These are phyloP conservation scores for Acrocephalus scirpaceus DNA, from an alignment of 2,797 vertebrate species.

Conservation along the genomic window DNA sequence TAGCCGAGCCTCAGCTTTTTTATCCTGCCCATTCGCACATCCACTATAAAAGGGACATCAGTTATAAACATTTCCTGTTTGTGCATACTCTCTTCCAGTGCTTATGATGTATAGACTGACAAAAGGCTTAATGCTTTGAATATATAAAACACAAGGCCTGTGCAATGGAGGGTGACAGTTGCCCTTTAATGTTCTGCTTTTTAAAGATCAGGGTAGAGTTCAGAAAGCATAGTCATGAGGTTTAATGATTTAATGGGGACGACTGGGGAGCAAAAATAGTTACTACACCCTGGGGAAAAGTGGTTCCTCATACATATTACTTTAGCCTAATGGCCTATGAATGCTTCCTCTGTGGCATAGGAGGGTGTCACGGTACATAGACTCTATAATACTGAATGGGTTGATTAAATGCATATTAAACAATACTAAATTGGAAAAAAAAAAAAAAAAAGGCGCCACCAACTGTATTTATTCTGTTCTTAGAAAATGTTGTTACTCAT, in stretches of 20 bases:
- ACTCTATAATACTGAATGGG: conserved; percentile 85
- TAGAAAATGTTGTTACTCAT: conserved; percentile 71
- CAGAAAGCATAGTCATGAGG: conserved; percentile 89
- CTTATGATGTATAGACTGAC: conserved; percentile 85
- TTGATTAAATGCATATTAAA: conserved; percentile 94
- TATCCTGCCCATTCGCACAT: conserved; percentile 63
- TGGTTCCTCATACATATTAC: conserved; percentile 86
- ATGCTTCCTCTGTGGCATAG: conserved; percentile 73
- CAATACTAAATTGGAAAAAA: conserved; percentile 84
- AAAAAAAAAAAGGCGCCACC: conserved; percentile 68
- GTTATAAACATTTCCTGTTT: conserved; percentile 73
- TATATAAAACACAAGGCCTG: conserved; percentile 82
- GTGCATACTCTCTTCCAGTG: conserved; percentile 62
- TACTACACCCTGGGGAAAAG: conserved; percentile 87
- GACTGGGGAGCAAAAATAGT: conserved; percentile 86
- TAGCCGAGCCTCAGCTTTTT: conserved; percentile 60
- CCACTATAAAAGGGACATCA: conserved; percentile 65
- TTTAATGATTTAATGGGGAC: conserved; percentile 92
- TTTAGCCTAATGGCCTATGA: conserved; percentile 83
- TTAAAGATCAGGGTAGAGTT: conserved; percentile 92
- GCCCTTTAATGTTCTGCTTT: conserved; percentile 88
- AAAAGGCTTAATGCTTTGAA: conserved; percentile 84
- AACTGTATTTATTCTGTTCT: conserved; percentile 78
- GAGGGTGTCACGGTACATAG: conserved; percentile 85
- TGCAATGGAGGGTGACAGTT: conserved; percentile 82